Base-by-base conservation (phyloP, 2,113 vertebrate species). In the Tachycineta bicolor region DNA sequence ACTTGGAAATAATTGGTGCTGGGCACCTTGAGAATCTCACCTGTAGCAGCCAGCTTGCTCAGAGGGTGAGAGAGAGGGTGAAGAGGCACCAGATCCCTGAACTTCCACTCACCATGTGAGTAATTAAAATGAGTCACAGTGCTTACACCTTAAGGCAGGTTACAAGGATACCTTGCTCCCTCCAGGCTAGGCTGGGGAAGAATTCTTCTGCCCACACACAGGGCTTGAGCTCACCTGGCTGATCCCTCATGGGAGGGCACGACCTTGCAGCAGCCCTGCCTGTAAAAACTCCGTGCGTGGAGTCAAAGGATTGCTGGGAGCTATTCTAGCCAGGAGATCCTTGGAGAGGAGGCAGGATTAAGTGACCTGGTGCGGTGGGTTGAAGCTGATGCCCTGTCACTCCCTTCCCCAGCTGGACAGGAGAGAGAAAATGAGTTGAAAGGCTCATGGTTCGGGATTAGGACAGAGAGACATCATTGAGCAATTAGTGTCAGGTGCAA, bases 201-300 rank as follows among this genome's bases (percentile, higher is more conserved):
- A 18, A 7, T 85, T 73, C 43, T 71, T 18, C 64, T 63, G 49
- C 56, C 69, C 55, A 91, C 41, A 21, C 6, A 11, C 9, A 5
- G 33, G n/a, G 10, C 33, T 77, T 22, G 3, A 24, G 34, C 53
- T 87, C 0, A 0, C 33, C 47, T 34, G 15, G 56, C 47, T 90
- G 55, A 85, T 58, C 23, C 37, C 34, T 68, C 44, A 23, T 4
- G 16, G 33, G 33, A 93, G 29, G 49, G 26, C 53, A 75, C 1
- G 10, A 63, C 50, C 63, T 80, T 46, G 33, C 43, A 67, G 68
- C 18, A 20, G 18, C 43, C 14, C 31, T 53, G 4, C 21, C 11
- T 60, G 24, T 31, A 34, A 68, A 78, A 95, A 56, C 37, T 73
- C 62, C 58, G 2, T 17, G 5, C 3, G 9, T 2, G 21, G 25